These are phyloP conservation scores for Caiman crocodilus DNA, from an alignment of 2,797 vertebrate genomes.

Conservation along the genomic window DNA sequence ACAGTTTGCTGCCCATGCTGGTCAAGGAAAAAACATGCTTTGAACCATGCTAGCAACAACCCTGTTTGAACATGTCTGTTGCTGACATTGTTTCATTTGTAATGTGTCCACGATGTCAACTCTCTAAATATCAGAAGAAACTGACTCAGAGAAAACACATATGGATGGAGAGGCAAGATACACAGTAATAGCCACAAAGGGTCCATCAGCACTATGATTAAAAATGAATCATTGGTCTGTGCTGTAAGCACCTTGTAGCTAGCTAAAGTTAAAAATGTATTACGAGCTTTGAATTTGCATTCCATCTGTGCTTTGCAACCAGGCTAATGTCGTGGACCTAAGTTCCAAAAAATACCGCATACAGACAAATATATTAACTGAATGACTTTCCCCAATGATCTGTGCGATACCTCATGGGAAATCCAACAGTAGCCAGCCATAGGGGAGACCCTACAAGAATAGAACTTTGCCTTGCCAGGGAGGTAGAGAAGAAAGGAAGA, in stretches of 20 bases:
- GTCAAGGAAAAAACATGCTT: accelerated
- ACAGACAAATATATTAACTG: neutral
- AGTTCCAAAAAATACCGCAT: neutral
- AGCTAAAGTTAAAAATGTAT: neutral
- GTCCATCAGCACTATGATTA: neutral
- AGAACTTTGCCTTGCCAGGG: too few relatives aligned
- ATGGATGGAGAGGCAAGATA: neutral
- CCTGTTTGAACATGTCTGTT: neutral
- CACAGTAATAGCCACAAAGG: accelerated
- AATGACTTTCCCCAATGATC: neutral
- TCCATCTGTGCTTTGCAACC: too few relatives aligned
- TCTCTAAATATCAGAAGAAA: neutral
- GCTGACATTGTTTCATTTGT: accelerated
- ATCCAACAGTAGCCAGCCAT: too few relatives aligned
- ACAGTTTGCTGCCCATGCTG: accelerated
- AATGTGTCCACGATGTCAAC: accelerated
- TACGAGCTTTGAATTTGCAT: neutral
- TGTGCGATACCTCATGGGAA: too few relatives aligned
- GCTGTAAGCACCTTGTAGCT: neutral
- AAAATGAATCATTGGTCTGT: neutral
- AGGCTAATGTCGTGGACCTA: neutral
- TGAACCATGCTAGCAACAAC: neutral
- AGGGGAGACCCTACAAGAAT: too few relatives aligned
- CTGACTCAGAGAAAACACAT: neutral
- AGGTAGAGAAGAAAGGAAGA: too few relatives aligned